Base-by-base conservation (phyloP, 2,888 invertebrate species). In the Nomada fucata region DNA sequence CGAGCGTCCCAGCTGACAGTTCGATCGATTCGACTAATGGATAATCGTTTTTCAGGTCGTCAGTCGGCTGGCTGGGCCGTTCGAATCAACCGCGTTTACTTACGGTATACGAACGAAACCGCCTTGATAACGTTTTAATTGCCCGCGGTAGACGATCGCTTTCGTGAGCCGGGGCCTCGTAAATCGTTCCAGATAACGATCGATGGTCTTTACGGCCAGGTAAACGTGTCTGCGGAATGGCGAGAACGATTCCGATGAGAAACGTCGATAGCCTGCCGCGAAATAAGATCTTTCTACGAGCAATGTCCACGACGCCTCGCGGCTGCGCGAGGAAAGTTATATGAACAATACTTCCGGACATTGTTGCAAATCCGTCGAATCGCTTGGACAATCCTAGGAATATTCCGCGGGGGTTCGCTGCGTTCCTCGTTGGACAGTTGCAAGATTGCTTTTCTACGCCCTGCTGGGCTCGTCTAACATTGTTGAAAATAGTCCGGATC, bases 21-120 rank as follows among this genome's bases (percentile, higher is more conserved):
- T 64, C 79, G 69, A 79, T 79, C 79, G 63, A 69, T 76, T 59
- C 64, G 52, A n/a, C 59, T 76, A 76, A 79, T 70, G 79, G 76
- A 65, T 65, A 74, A 76, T 70, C 79, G 65, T 59, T 76, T 76
- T 76, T 60, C 65, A 76, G 79, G 59, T 76, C 76, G 76, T 53
- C 70, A 23, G 77, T 52, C 70, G 59, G 18, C 18, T 15, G 13
- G 20, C 75, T 50, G 47, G 13, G 47, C 55, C 29, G 18, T 20
- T 47, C 36, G 42, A 60, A 29, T 44, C 47, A 18, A 10, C 57
- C 42, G 50, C 63, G 59, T 71, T 76, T 57, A 68, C 74, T 63
- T 68, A 55, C 23, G 23, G 23, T 53, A 70, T 76, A 50, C 63
- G 50, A 69, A 75, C 68, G 69, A 69, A 59, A 59, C 7, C 67